Base-by-base conservation (phyloP, 2,888 invertebrate species). In the Synergus japonicus region DNA sequence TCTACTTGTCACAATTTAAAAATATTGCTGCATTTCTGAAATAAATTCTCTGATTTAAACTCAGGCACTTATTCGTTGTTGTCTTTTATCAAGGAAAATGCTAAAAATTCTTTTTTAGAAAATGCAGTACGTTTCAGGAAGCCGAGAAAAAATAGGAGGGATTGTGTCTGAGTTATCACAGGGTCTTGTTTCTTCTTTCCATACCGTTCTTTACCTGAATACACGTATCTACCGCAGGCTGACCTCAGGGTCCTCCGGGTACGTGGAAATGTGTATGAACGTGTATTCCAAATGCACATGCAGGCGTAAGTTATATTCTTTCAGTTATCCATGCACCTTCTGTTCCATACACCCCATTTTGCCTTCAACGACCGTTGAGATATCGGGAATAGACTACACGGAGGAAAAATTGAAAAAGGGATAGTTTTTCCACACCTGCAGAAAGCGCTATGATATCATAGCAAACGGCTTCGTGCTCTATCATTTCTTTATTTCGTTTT, bases 81-180 rank as follows among this genome's bases (percentile, higher is more conserved):
- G 54, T 73, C 29, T 73, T 54, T 73, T 73, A 54, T 54, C 37
- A 73, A 73, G 29, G 12, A 49, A 37, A 73, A 73, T 73, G 49
- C 73, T 54, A 18, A 54, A 73, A 73, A 29, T 54, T 37, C 54
- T 73, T 54, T 69, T 69, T 73, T 54, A 49, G 37, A 54, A 37
- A 13, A 49, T 29, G 73, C 54, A 54, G 54, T n/a, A 37, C 37
- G 54, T 54, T 83, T 77, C 83, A 83, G 82, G 73, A 76, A 81
- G 81, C 78, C 78, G 79, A 78, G 63, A 44, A 22, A 82, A 69
- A 81, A 82, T 79, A 63, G 77, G 82, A 69, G 78, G 79, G 81
- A 67, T 79, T 76, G 60, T 80, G 79, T 78, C 79, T 86, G 86
- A 88, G 87, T 88, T 88, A 88, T 88, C 87, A 85, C 82, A 60